These are phyloP conservation scores for Cephonodes hylas DNA, from an alignment of 2,888 invertebrate species.

Conservation along the genomic window DNA sequence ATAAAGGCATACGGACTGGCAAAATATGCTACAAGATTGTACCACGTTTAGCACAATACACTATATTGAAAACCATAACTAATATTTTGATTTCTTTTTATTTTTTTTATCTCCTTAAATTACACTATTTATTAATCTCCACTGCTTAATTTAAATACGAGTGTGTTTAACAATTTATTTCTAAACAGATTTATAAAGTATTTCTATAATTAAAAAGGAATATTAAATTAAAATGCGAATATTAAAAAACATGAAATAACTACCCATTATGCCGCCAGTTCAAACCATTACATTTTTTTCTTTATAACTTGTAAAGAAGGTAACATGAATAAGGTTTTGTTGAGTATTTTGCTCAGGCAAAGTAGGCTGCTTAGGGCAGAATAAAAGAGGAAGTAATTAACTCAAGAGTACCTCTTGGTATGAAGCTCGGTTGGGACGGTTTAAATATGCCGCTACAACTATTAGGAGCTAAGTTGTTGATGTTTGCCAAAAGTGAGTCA, in stretches of 20 bases:
- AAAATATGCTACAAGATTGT: too few species aligned
- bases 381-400: constrained; percentile 6
- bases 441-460: neutral
- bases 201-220: too few species aligned
- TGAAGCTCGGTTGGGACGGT: neutral
- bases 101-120: too few species aligned
- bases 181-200: too few species aligned
- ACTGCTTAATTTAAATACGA: too few species aligned
- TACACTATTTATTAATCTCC: too few species aligned
- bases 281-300: neutral
- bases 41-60: too few species aligned
- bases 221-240: neutral
- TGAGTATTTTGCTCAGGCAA: neutral
- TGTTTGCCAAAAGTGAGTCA: neutral
- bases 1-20: too few species aligned
- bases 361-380: neutral
- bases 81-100: too few species aligned
- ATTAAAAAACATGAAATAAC: neutral
- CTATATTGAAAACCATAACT: too few species aligned
- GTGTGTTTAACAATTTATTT: too few species aligned
- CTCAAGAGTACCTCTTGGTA: neutral
- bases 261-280: neutral
- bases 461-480: neutral
- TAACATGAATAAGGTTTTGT: neutral
- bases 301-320: neutral